Evolutionary conservation across 53 echinoderm and acorn worm species (phyloP).

Genomic region (Luidia sarsii): DNA sequence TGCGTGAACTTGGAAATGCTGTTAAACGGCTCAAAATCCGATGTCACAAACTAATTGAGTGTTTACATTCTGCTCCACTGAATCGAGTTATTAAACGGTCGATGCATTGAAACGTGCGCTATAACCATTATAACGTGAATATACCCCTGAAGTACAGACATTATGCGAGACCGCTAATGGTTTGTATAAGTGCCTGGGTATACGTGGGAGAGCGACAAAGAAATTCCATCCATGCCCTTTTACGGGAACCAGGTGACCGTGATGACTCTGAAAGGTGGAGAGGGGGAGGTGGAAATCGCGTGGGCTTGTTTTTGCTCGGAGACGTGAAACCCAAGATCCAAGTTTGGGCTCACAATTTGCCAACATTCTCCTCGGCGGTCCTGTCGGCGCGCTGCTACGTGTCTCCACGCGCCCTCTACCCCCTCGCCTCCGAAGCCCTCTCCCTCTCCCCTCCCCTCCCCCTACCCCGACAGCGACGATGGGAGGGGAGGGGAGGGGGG

Average conservation of each 20-base stretch:
- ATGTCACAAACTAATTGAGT: too few relatives aligned
- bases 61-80: too few relatives aligned
- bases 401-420: neutral
- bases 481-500: too few relatives aligned
- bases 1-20: too few relatives aligned
- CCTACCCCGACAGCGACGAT: neutral
- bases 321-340: slow-evolving; percentile 25
- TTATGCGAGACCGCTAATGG: slow-evolving; percentile 17
- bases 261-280: slow-evolving; percentile 14
- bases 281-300: neutral
- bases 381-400: neutral
- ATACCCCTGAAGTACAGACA: too few relatives aligned
- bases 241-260: slow-evolving; percentile 17
- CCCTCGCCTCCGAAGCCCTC: neutral
- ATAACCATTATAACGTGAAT: too few relatives aligned
- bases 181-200: too few relatives aligned
- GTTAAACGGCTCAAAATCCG: too few relatives aligned
- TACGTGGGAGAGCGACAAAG: slow-evolving; percentile 26
- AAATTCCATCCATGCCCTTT: slow-evolving; percentile 1
- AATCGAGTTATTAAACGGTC: too few relatives aligned
- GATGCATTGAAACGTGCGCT: too few relatives aligned
- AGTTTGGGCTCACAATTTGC: slow-evolving; percentile 52
- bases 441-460: neutral
- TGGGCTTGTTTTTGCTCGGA: slow-evolving; percentile 41
- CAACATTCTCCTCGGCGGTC: slow-evolving; percentile 25